Percentiles rank a stretch among this genome's conserved stretches.
Conservation (phyloP, 2,113 vertebrate genomes). For the Rhea americana region DNA sequence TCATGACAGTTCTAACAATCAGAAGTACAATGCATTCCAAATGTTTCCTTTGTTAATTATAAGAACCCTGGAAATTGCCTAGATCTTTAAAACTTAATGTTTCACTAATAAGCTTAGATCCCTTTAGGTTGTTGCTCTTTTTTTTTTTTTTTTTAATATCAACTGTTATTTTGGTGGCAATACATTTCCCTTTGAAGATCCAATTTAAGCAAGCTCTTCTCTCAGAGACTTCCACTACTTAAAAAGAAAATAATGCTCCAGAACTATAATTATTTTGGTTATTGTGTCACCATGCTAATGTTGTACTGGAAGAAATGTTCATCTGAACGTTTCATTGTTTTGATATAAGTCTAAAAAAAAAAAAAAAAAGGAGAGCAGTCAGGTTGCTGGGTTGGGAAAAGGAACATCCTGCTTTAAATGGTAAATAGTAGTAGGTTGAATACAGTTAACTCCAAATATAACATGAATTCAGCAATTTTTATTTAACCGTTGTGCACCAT, state of each 20-base stretch:
- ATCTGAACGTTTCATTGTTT: neutral
- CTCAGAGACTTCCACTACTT: neutral
- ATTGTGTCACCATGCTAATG: slow-evolving; percentile 11
- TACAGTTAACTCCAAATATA: neutral
- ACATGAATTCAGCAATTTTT: slow-evolving; percentile 12
- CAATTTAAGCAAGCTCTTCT: slow-evolving; percentile 25
- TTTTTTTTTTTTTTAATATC: slow-evolving; percentile 6
- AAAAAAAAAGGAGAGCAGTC: neutral
- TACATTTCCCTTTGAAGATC: slow-evolving; percentile 56
- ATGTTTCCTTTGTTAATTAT: slow-evolving; percentile 50
- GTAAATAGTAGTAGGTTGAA: neutral
- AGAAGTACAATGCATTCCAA: slow-evolving; percentile 26
- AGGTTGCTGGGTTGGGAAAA: neutral
- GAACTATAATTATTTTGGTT: slow-evolving; percentile 48
- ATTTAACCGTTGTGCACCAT: neutral
- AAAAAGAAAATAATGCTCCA: slow-evolving; percentile 34
- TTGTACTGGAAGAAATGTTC: neutral
- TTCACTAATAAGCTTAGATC: slow-evolving; percentile 50
- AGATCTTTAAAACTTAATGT: slow-evolving; percentile 51
- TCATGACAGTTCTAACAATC: slow-evolving; percentile 50
- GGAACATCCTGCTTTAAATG: neutral
- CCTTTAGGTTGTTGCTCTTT: neutral
- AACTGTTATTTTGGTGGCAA: slow-evolving; percentile 40
- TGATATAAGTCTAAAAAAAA: neutral
- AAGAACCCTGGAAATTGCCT: slow-evolving; percentile 31